Conservation (phyloP, 2,113 vertebrate species). For the Tragelaphus strepsiceros region DNA sequence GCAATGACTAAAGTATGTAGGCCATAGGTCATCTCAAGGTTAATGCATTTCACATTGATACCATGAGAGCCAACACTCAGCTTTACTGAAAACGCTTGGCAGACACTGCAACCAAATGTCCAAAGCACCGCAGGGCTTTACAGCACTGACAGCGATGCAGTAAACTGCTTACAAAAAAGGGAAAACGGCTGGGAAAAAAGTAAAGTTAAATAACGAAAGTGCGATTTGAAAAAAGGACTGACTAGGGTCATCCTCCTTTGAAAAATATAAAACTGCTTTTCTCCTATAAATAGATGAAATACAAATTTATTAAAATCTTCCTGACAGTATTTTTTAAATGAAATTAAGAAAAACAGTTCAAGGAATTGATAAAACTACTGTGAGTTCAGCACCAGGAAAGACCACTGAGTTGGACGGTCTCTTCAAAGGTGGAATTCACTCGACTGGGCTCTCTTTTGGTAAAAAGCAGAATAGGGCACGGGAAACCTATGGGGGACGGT, state of each 20-base stretch:
- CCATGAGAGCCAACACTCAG: constrained; percentile 41
- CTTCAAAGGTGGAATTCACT: neutral
- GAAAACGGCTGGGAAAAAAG: neutral
- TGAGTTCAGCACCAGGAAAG: neutral
- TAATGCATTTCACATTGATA: constrained; percentile 58
- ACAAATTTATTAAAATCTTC: neutral
- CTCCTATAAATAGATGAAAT: neutral
- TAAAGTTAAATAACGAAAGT: neutral
- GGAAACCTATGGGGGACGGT: neutral
- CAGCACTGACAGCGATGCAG: neutral
- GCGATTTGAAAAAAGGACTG: neutral
- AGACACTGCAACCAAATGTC: constrained; percentile 66
- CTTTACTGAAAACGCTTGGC: constrained; percentile 61
- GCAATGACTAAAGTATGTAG: constrained; percentile 56
- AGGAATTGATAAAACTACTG: neutral
- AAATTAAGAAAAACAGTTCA: neutral
- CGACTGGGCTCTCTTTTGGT: neutral
- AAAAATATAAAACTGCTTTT: neutral
- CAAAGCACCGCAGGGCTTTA: neutral
- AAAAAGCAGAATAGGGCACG: neutral
- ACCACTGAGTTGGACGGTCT: neutral
- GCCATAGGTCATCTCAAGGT: constrained; percentile 50
- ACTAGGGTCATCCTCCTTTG: neutral
- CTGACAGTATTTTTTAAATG: neutral
- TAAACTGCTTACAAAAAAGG: neutral